A percentile compares a stretch with the other conserved stretches of the same genome.
Conservation (phyloP, 2,113 vertebrate species). For the Neolamprologus modestus region DNA sequence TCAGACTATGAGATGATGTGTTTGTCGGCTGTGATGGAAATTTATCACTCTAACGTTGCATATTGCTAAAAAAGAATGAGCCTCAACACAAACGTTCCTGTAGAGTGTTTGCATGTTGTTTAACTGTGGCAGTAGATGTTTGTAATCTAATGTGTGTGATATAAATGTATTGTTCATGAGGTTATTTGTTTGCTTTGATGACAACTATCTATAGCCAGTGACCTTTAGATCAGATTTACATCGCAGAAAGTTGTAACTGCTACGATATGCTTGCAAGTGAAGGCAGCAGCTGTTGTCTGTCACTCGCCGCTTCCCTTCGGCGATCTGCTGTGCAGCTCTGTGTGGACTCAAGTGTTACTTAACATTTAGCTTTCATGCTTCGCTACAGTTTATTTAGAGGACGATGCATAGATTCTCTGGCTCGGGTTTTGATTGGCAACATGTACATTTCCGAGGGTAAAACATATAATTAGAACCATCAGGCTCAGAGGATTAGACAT, state of each 20-base stretch:
- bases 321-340: background rate
- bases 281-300: background rate
- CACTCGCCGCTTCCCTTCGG: background rate
- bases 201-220: background rate
- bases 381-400: slow-evolving; percentile 55
- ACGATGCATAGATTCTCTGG: background rate
- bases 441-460: slow-evolving; percentile 7
- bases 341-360: background rate
- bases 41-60: background rate
- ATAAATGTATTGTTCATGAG: background rate
- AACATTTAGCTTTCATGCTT: background rate
- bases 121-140: rapidly evolving
- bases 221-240: background rate
- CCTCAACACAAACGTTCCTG: background rate
- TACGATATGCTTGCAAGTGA: background rate
- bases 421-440: slow-evolving; percentile 24
- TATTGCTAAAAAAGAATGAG: background rate
- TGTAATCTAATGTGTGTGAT: background rate
- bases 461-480: slow-evolving; percentile 47
- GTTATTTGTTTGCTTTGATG: background rate
- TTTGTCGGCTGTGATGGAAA: background rate
- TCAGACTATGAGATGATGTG: background rate
- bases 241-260: background rate
- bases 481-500: slow-evolving; percentile 20
- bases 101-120: background rate